Base-by-base conservation (phyloP, 1,140 invertebrate genomes). In the Tetranychus cinnabarinus region DNA sequence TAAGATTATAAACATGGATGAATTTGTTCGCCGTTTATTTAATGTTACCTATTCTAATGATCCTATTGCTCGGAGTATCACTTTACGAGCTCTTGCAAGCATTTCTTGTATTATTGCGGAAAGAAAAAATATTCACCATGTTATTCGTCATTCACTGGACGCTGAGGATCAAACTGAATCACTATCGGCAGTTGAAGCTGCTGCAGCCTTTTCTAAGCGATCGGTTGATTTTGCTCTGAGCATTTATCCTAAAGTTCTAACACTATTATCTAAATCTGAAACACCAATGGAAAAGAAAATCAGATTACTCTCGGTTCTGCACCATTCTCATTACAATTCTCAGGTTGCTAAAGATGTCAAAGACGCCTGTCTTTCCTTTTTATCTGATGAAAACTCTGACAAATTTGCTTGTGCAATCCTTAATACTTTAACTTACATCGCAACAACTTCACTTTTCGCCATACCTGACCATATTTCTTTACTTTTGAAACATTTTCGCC, bases 1-100 rank as follows among this genome's bases (percentile, higher is more conserved):
- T 69, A 97, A 97, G 76, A 92, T 97, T 64, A 75, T 92, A 7
- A 96, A 91, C 73, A 85, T 96, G 8, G 91, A 97, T 69, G 91
- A 96, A 72, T 95, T 96, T 76, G 80, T 96, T 2, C 77, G 85
- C 60, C 76, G 89, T 66, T 84, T 97, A n/a, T 93, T 86, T 69
- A 85, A 85, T 71, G 92, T 97, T 1, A 86, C 90, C 69, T 88
- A 97, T 72, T 91, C 89, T 4, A 97, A 97, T 74, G 91, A 97
- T 76, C 89, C 90, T 0, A 69, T 96, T 42, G 91, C 91, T 0
- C 77, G 91, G 68, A 87, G 89, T 1, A 73, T 97, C 0, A 90
- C 89, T 1, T 71, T 97, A 23, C 77, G 73, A 66, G 91, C 88
- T 0, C 75, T 97, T 37, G 91, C 89, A 1, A 88, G 86, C 62